A percentile compares a stretch with the other conserved stretches of the same genome.
Evolutionary conservation across 2,113 vertebrate genomes (phyloP).

Genomic region (Furnarius figulus): DNA sequence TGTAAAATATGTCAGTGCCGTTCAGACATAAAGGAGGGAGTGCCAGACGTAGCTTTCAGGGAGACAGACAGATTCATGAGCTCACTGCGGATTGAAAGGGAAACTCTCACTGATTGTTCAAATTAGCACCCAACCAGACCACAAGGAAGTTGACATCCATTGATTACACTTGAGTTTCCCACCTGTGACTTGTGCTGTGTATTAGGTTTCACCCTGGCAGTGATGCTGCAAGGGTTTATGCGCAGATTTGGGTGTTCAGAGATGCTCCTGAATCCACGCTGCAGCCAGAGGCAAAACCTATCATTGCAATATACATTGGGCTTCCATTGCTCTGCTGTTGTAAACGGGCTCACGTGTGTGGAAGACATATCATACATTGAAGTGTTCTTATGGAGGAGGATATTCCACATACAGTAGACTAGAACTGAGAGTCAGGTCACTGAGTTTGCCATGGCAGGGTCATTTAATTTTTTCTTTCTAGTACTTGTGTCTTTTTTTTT

Average conservation of each 20-base stretch:
- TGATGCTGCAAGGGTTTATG: background rate
- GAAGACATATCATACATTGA: accelerated
- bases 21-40: background rate
- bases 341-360: background rate
- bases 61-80: background rate
- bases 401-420: background rate
- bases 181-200: background rate
- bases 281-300: background rate
- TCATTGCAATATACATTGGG: background rate
- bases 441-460: background rate
- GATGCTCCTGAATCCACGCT: background rate
- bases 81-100: background rate
- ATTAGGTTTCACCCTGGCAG: background rate
- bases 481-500: background rate
- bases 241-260: background rate
- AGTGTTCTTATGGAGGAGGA: background rate
- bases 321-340: background rate
- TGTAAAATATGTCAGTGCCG: background rate
- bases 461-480: background rate
- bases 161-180: background rate
- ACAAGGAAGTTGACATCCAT: background rate
- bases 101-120: background rate
- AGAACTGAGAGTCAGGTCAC: background rate
- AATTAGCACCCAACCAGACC: background rate
- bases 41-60: background rate